Evolutionary conservation across 2,888 invertebrate species (phyloP).

Genomic region (Eupithecia centaureata): DNA sequence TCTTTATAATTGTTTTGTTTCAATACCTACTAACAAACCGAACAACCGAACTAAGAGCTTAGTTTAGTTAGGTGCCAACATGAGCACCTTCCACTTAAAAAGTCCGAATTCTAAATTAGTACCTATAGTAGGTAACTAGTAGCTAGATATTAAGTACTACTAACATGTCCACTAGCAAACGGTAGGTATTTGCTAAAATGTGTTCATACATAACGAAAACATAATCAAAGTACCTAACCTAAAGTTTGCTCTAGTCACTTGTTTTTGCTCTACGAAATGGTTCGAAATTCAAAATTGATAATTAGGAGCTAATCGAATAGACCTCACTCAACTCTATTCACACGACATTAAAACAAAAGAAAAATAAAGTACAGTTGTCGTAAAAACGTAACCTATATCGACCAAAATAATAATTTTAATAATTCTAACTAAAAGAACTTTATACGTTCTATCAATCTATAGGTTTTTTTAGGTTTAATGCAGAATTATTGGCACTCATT

Average conservation of each 20-base stretch:
- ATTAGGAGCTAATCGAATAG: conserved; percentile 26
- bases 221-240: background rate
- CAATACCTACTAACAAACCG: too few relatives aligned
- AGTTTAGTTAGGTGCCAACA: too few relatives aligned
- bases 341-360: conserved; percentile 1
- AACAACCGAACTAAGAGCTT: too few relatives aligned
- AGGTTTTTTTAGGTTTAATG: background rate
- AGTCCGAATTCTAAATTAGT: too few relatives aligned
- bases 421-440: background rate
- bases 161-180: background rate
- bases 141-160: too few relatives aligned
- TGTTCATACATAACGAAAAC: background rate
- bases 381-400: background rate
- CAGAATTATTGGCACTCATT: background rate
- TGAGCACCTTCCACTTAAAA: too few relatives aligned
- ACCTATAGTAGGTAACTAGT: too few relatives aligned
- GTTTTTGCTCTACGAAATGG: conserved; percentile 24
- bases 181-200: too few relatives aligned
- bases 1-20: too few relatives aligned
- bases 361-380: background rate
- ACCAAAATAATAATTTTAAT: background rate
- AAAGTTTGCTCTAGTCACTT: background rate
- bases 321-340: conserved; percentile 3
- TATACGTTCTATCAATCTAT: background rate
- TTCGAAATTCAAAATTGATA: conserved; percentile 28